Percentiles rank a stretch among this genome's conserved stretches.
phyloP scores from a whole-genome alignment of 2,797 vertebrate species.

The Tokudaia muenninki region DNA sequence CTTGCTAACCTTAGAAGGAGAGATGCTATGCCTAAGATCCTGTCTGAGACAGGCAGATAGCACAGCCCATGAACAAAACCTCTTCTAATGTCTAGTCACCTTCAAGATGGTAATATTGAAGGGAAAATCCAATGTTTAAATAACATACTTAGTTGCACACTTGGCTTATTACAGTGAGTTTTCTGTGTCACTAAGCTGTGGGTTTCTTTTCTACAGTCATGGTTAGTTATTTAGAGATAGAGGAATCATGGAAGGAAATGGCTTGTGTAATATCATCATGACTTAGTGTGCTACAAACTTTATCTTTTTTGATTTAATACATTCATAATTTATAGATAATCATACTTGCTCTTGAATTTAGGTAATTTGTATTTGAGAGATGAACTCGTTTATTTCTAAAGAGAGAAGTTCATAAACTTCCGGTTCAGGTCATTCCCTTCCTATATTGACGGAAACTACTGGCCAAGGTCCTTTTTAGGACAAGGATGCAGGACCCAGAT shows the following conservation, averaged over 20 bases:
- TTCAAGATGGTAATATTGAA: background rate
- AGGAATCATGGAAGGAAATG: background rate
- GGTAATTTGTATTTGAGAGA: background rate
- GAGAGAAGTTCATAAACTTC: background rate
- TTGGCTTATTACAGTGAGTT: background rate
- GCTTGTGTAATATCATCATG: background rate
- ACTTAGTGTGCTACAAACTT: background rate
- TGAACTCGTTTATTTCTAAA: constrained; percentile 7
- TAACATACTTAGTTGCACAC: background rate
- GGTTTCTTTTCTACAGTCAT: background rate
- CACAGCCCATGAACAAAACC: background rate
- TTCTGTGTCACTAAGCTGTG: background rate
- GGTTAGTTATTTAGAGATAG: background rate
- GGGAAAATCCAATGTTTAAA: constrained; percentile 21
- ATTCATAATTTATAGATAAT: background rate
- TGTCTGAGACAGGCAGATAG: background rate
- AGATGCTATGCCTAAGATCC: rapidly evolving
- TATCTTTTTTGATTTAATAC: constrained; percentile 4
- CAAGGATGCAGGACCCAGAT: background rate
- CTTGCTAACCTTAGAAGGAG: no score
- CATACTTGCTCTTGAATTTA: background rate
- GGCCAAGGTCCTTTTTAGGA: background rate
- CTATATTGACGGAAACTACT: constrained; percentile 50
- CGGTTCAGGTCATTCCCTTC: background rate
- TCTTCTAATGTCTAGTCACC: background rate